Evolutionary conservation across 2,113 vertebrate species (phyloP).

Genomic region (Boulengeromyrus knoepffleri): DNA sequence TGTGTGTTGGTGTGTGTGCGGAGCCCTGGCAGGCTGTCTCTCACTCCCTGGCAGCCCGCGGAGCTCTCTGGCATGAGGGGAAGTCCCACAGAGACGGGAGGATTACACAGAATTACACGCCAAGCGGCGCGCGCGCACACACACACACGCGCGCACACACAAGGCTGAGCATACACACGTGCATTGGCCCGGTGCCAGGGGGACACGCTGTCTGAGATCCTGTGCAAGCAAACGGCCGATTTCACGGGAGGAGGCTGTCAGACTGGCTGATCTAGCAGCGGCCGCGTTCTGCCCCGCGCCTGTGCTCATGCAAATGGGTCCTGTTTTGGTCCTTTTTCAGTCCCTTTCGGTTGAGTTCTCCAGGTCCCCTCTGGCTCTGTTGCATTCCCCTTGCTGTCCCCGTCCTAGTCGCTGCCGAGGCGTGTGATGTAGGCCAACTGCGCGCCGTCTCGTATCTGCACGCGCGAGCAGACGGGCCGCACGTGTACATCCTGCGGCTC

Average conservation of each 20-base stretch:
- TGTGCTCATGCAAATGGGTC: neutral
- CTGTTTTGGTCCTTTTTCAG: neutral
- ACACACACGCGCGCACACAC: neutral
- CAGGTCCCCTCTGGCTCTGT: neutral
- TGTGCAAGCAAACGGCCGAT: neutral
- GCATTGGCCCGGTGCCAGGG: neutral
- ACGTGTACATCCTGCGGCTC: conserved; percentile 59
- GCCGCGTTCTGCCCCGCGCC: neutral
- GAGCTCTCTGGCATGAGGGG: conserved; percentile 56
- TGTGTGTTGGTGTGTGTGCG: neutral
- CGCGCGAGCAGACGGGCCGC: conserved; percentile 36
- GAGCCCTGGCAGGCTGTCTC: conserved; percentile 40
- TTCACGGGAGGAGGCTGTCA: neutral
- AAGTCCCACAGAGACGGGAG: conserved; percentile 48
- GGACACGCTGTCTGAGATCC: neutral
- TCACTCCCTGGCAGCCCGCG: conserved; percentile 51
- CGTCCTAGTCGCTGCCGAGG: no score
- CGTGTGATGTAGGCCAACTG: conserved; percentile 19
- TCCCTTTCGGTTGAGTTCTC: neutral
- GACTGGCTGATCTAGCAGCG: neutral
- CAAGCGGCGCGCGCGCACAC: neutral
- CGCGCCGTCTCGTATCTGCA: conserved; percentile 16
- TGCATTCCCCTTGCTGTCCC: neutral
- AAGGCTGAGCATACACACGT: neutral
- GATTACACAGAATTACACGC: conserved; percentile 53